Evolutionary conservation across 2,888 invertebrate genomes (phyloP), one percentile per base, ranked within the genome.

Genomic region (Microctonus hyperodae): DNA sequence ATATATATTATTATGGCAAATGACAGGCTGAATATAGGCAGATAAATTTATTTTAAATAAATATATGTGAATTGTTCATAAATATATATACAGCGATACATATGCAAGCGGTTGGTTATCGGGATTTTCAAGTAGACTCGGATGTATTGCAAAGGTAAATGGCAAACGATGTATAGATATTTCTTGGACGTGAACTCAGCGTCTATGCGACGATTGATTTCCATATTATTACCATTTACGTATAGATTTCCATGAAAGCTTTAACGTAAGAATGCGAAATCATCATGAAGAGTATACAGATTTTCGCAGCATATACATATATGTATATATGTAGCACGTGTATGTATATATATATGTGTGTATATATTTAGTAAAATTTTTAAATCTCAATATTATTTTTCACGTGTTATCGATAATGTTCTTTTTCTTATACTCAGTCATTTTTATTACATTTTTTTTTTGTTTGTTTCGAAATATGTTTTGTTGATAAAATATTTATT

Each of bases 151-250:
- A 61, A 56, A 68, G 65, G 51, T 70, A 70, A 70, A 71, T 68
- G 62, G 66, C 20, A 44, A 65, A 67, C 55, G 25, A 53, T n/a
- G n/a, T n/a, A 51, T 23, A 22, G 22, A 11, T 51, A 53, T 28
- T 25, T 25, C n/a, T 23, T 28, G 13, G 28, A 28, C 28, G 28
- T 53, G 53, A 53, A 53, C n/a, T 22, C 25, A 16, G 28, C 25
- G 7, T 25, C 53, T 20, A 37, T 37, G n/a, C 37, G 37, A 70
- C 64, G 57, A 70, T 70, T 70, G 68, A 78, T 78, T 78, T 77
- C 75, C 78, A 78, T 79, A 79, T 78, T 76, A 73, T 68, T 44
- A 53, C 70, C 71, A 78, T 78, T 77, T 67, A 65, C 70, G 70
- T 71, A 75, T 72, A 37, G 37, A 74, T 74, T 72, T 74, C 72